phyloP scores from a whole-genome alignment of 2,797 vertebrate genomes.

The Eupleurogrammus muticus region DNA sequence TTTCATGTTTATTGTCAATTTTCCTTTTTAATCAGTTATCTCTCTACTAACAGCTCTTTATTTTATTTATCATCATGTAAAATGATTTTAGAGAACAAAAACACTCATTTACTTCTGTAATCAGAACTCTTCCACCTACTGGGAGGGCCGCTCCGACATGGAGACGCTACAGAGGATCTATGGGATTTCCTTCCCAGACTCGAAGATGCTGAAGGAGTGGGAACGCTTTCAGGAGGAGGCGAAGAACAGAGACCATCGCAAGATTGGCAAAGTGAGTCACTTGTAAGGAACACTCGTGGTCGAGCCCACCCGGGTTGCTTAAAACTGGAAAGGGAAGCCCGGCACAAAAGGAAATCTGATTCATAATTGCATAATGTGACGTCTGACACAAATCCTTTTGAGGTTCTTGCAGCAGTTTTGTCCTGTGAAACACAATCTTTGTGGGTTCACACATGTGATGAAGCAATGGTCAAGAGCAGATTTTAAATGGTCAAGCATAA shows the following conservation, averaged over 20 bases:
- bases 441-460: slow-evolving; percentile 36
- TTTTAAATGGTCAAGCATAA: not conserved
- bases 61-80: not conserved
- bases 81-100: too few species aligned
- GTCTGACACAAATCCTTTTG: slow-evolving; percentile 9
- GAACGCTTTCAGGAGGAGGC: slow-evolving; percentile 94
- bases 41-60: not conserved
- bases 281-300: not conserved
- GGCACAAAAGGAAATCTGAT: slow-evolving; percentile 19
- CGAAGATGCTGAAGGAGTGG: slow-evolving; percentile 94
- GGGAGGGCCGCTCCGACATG: slow-evolving; percentile 94
- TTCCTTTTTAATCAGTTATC: not conserved
- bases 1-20: not conserved
- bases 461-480: slow-evolving; percentile 4
- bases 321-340: slow-evolving; percentile 11
- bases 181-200: slow-evolving; percentile 96
- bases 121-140: slow-evolving; percentile 94
- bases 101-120: not conserved
- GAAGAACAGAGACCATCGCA: slow-evolving; percentile 92
- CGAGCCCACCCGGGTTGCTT: slow-evolving; percentile 16
- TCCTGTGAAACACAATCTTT: not conserved
- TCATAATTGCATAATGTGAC: slow-evolving; percentile 15
- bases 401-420: slow-evolving; percentile 21
- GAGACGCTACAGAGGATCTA: slow-evolving; percentile 95
- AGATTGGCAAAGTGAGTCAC: slow-evolving; percentile 92